A percentile compares a stretch with the other conserved stretches of the same genome.
Conservation (phyloP, 2,888 invertebrate species). For the Lasioglossum villosulum region DNA sequence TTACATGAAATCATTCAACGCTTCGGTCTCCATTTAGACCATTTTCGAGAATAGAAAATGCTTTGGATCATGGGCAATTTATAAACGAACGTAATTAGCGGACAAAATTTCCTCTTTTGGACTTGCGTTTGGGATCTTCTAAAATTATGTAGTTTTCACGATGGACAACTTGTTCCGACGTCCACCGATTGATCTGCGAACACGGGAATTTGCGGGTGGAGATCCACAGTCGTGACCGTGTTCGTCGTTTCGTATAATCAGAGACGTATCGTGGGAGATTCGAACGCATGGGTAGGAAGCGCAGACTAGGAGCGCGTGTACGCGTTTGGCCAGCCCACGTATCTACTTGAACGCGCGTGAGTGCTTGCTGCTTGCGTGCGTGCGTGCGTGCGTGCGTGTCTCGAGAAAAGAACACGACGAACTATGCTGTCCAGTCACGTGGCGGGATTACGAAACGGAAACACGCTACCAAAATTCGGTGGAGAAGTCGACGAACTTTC, state of each 20-base stretch:
- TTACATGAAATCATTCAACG: too few relatives aligned
- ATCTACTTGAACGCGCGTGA: not conserved
- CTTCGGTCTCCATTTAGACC: too few relatives aligned
- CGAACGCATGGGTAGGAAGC: slow-evolving; percentile 58
- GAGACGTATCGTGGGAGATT: slow-evolving; percentile 59
- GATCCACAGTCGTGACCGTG: not conserved
- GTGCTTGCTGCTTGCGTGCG: not conserved
- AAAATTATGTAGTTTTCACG: not conserved
- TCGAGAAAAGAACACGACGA: slow-evolving; percentile 31
- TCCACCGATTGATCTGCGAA: not conserved
- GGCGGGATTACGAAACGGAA: slow-evolving; percentile 68
- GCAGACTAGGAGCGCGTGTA: slow-evolving; percentile 43
- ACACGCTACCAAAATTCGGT: slow-evolving; percentile 69
- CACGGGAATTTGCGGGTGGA: not conserved
- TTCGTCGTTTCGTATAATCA: not conserved
- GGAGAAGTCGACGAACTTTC: slow-evolving; percentile 72
- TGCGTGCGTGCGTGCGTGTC: not conserved
- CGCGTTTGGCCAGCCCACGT: slow-evolving; percentile 59
- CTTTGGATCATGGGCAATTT: not conserved
- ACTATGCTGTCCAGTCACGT: slow-evolving; percentile 63
- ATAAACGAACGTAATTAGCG: not conserved
- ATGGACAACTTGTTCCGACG: not conserved
- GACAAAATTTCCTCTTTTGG: not conserved
- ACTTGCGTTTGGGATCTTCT: not conserved
- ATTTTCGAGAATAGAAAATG: too few relatives aligned